These are phyloP conservation scores for Pithys albifrons DNA, from an alignment of 2,113 vertebrate species.

Conservation along the genomic window DNA sequence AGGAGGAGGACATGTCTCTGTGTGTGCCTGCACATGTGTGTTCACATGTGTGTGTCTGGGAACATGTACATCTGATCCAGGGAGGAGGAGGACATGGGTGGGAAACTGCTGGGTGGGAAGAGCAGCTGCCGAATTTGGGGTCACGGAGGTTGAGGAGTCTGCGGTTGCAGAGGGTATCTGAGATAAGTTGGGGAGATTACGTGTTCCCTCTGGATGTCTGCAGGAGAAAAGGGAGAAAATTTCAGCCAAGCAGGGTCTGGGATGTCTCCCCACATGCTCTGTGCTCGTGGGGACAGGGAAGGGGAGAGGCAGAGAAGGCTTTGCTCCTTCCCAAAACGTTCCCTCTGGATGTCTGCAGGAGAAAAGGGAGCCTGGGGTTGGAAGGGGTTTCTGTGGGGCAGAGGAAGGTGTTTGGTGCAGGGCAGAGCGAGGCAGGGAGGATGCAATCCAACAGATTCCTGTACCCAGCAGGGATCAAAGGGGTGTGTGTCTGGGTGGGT, in stretches of 20 bases:
- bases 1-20: background rate
- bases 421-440: background rate
- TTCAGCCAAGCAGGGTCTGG: too few species aligned
- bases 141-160: background rate
- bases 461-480: constrained; percentile 35
- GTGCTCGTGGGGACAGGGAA: too few species aligned
- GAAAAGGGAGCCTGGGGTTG: background rate
- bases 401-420: background rate
- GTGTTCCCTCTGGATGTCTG: background rate
- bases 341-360: background rate
- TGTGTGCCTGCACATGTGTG: background rate
- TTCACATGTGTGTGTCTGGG: too few species aligned
- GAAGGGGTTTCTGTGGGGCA: background rate
- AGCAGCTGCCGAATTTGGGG: background rate
- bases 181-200: background rate
- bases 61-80: fast-evolving
- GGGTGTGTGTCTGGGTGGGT: background rate
- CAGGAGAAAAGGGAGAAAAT: background rate
- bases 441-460: background rate
- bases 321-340: too few species aligned
- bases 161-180: fast-evolving
- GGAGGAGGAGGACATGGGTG: background rate
- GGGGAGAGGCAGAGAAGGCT: too few species aligned
- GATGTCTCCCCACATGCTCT: too few species aligned
- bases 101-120: background rate